Evolutionary conservation across 2,113 vertebrate species (phyloP).

Genomic region (Callocephalon fimbriatum): DNA sequence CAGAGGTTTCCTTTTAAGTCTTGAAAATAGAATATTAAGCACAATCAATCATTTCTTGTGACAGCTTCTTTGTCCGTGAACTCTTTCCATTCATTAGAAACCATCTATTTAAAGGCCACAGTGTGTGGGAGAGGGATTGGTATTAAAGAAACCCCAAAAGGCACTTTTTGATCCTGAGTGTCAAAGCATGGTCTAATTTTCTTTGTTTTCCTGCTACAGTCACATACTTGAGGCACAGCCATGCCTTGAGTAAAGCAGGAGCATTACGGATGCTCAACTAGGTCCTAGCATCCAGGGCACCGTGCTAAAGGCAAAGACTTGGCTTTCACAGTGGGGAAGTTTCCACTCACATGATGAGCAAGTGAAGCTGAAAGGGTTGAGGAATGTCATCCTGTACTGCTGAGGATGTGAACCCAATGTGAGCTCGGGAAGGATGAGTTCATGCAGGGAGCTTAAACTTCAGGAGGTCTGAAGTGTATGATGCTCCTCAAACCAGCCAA

Average conservation of each 20-base stretch:
- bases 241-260: background rate
- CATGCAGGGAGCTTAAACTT: background rate
- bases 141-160: background rate
- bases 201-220: background rate
- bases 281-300: background rate
- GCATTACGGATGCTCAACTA: background rate
- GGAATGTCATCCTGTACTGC: background rate
- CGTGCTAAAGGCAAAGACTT: background rate
- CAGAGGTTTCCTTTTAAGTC: slow-evolving; percentile 26
- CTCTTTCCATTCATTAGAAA: slow-evolving; percentile 15
- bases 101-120: background rate
- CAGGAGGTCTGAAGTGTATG: background rate
- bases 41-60: background rate
- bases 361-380: background rate
- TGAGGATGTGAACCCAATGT: accelerated
- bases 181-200: background rate
- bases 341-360: background rate
- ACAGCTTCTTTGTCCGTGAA: slow-evolving; percentile 1
- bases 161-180: background rate
- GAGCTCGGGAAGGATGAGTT: background rate
- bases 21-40: slow-evolving; percentile 43
- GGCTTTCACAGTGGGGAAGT: background rate
- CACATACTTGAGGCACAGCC: background rate
- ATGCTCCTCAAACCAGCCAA: background rate
- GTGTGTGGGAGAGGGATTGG: background rate